These are phyloP conservation scores for Tapirus indicus DNA, from an alignment of 2,797 vertebrate species.

Conservation along the genomic window DNA sequence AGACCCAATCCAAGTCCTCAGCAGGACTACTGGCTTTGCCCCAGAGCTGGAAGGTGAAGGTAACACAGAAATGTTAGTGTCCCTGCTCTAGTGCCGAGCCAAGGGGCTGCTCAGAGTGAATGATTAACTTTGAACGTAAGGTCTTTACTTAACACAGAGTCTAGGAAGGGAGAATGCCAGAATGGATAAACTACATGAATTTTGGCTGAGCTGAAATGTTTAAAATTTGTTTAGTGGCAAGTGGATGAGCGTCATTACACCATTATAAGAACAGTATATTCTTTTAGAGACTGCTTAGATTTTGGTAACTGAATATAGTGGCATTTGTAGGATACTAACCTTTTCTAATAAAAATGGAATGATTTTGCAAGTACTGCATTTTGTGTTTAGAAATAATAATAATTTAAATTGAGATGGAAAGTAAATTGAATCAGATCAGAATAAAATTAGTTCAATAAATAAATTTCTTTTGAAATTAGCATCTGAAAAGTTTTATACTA, in stretches of 20 bases:
- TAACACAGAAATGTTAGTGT: not conserved
- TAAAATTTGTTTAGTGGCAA: not conserved
- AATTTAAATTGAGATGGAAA: slow-evolving; percentile 23
- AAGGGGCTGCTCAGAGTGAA: not conserved
- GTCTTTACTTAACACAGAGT: not conserved
- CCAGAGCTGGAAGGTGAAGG: not conserved
- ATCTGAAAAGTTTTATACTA: not conserved
- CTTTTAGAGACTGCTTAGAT: not conserved
- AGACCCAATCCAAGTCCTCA: not conserved
- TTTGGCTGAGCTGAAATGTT: not conserved
- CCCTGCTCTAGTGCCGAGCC: not conserved
- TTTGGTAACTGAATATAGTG: slow-evolving; percentile 16
- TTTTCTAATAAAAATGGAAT: slow-evolving; percentile 48
- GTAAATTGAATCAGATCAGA: slow-evolving; percentile 34
- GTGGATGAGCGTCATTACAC: not conserved
- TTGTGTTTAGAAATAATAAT: slow-evolving; percentile 32
- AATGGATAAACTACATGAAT: not conserved
- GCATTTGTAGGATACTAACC: not conserved
- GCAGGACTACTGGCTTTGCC: not conserved
- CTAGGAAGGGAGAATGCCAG: not conserved
- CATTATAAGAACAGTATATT: slow-evolving; percentile 7
- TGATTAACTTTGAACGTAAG: not conserved
- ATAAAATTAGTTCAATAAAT: slow-evolving; percentile 36
- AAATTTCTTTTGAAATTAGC: slow-evolving; percentile 24
- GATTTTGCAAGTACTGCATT: not conserved